These are phyloP conservation scores for Pterophyllum scalare DNA, from an alignment of 2,113 vertebrate species.

Conservation along the genomic window DNA sequence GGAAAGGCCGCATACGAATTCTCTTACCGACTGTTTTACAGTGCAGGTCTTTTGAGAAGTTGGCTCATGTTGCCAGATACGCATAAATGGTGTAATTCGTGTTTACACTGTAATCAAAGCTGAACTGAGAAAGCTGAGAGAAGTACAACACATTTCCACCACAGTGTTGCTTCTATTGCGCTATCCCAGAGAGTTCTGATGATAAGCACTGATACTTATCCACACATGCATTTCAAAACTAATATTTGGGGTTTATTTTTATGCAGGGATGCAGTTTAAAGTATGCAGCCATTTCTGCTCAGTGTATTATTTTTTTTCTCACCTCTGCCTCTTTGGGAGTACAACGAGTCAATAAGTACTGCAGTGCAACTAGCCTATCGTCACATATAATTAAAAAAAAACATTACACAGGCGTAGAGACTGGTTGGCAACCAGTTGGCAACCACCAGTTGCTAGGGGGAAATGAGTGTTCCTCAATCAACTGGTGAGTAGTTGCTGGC, in stretches of 20 bases:
- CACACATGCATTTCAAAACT: neutral
- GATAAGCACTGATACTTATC: conserved; percentile 16
- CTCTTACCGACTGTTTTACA: neutral
- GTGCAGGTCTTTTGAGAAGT: neutral
- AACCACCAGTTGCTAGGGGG: neutral
- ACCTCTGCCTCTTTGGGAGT: neutral
- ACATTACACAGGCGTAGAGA: neutral
- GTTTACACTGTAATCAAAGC: conserved; percentile 41
- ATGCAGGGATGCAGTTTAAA: neutral
- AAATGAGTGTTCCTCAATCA: neutral
- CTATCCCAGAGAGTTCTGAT: neutral
- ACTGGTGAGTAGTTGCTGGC: neutral
- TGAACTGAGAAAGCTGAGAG: conserved; percentile 23
- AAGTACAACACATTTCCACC: neutral
- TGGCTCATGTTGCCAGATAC: conserved; percentile 20
- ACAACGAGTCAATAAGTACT: neutral
- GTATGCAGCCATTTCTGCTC: neutral
- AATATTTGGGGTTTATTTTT: conserved; percentile 23
- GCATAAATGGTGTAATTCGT: conserved; percentile 20
- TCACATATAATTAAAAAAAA: neutral
- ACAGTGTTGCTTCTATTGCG: neutral
- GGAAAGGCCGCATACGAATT: conserved; percentile 11
- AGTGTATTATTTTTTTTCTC: neutral
- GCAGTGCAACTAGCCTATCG: neutral
- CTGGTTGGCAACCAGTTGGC: neutral